These are phyloP conservation scores for Origma solitaria DNA, from an alignment of 2,113 vertebrate species.

Conservation along the genomic window DNA sequence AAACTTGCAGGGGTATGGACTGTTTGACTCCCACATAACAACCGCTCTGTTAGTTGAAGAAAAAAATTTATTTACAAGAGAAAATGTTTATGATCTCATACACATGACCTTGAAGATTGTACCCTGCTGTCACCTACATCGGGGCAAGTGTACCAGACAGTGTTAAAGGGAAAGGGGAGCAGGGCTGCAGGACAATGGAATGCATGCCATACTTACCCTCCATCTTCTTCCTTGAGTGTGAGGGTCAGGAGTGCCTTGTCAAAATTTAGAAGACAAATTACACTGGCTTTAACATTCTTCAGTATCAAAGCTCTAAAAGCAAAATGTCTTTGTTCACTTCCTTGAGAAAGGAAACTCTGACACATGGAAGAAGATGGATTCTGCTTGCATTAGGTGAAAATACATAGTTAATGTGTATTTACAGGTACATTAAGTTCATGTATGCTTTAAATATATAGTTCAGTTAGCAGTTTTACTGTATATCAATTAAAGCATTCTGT, in stretches of 20 bases:
- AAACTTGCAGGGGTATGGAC: background rate
- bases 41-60: background rate
- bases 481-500: background rate
- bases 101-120: fast-evolving
- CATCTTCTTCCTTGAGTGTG: fast-evolving
- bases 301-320: background rate
- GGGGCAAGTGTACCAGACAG: background rate
- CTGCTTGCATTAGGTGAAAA: background rate
- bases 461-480: background rate
- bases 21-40: background rate
- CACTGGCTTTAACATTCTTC: background rate
- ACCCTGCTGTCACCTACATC: background rate
- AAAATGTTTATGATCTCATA: background rate
- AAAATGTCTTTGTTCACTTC: background rate
- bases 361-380: background rate
- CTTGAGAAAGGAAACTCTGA: background rate
- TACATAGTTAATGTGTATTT: background rate
- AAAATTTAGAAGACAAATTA: background rate
- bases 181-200: background rate
- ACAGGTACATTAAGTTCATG: background rate
- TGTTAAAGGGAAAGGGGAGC: background rate
- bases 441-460: background rate
- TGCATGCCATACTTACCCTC: background rate
- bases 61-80: background rate
- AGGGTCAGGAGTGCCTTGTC: background rate